Evolutionary conservation across 2,888 invertebrate species (phyloP).

Genomic region (Aquatica leii): DNA sequence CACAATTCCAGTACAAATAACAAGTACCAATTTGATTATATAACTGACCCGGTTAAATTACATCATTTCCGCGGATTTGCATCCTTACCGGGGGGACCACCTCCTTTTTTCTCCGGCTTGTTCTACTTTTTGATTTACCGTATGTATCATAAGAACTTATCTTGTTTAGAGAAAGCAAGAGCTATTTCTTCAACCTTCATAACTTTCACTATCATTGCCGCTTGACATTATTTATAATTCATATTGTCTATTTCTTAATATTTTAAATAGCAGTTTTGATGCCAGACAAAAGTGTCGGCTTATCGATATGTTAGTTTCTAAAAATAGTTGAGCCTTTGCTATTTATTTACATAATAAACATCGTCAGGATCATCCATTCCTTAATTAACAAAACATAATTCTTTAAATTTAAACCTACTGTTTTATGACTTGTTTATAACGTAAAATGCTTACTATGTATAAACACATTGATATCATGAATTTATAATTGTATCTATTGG

Average conservation of each 20-base stretch:
- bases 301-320: too few relatives aligned
- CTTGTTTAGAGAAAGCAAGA: slow-evolving; percentile 22
- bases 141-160: neutral
- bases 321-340: too few relatives aligned
- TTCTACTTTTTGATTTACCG: slow-evolving; percentile 23
- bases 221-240: slow-evolving; percentile 12
- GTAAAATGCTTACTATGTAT: too few relatives aligned
- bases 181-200: slow-evolving; percentile 11
- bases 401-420: too few relatives aligned
- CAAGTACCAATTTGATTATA: slow-evolving; percentile 24
- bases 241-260: neutral
- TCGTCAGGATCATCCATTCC: too few relatives aligned
- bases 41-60: slow-evolving; percentile 23
- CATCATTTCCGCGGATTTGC: slow-evolving; percentile 33
- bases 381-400: too few relatives aligned
- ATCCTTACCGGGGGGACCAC: slow-evolving; percentile 17
- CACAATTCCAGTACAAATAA: slow-evolving; percentile 18
- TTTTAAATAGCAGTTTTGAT: too few relatives aligned
- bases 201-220: slow-evolving; percentile 31
- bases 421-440: too few relatives aligned
- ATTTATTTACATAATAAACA: too few relatives aligned
- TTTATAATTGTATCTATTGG: too few relatives aligned
- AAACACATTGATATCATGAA: too few relatives aligned
- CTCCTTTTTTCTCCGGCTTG: slow-evolving; percentile 21
- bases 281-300: too few relatives aligned